A percentile compares a stretch with the other conserved stretches of the same genome.
These are phyloP conservation scores for Lomographa bimaculata DNA, from an alignment of 2,888 invertebrate genomes.

Conservation along the genomic window DNA sequence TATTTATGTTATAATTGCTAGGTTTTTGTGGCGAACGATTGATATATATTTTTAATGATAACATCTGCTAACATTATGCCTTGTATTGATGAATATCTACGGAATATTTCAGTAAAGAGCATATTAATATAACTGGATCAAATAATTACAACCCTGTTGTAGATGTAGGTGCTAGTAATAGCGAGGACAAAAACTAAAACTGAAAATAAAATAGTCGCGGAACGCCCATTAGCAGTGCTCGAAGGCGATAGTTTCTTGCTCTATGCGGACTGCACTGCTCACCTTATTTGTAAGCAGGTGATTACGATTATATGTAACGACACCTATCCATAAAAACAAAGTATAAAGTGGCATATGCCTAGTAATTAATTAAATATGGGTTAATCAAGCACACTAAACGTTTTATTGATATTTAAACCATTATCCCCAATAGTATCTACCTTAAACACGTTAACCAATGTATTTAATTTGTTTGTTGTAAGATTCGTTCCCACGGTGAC, in stretches of 20 bases:
- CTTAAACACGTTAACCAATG: background rate
- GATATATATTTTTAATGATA: conserved; percentile 23
- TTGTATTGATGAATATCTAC: background rate
- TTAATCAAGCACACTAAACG: conserved; percentile 1
- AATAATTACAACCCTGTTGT: conserved; percentile 56
- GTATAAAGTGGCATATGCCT: conserved; percentile 17
- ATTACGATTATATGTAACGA: conserved; percentile 59
- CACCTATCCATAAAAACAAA: conserved; percentile 22
- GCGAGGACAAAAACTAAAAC: conserved; percentile 68
- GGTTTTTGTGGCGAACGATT: conserved; percentile 30
- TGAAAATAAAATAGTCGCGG: conserved; percentile 67
- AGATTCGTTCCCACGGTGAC: conserved; percentile 27
- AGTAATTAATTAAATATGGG: conserved; percentile 29
- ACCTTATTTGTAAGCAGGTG: conserved; percentile 63
- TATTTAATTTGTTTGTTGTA: conserved; percentile 26
- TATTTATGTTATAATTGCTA: conserved; percentile 32
- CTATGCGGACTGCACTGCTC: conserved; percentile 49
- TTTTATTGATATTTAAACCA: conserved; percentile 9
- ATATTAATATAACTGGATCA: too few species aligned
- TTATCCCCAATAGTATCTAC: conserved; percentile 2
- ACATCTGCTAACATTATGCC: conserved; percentile 11
- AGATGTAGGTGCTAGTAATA: conserved; percentile 61
- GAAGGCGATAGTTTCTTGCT: conserved; percentile 50
- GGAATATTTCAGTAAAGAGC: too few species aligned
- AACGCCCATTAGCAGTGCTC: conserved; percentile 61